Evolutionary conservation across 2,888 invertebrate genomes (phyloP).

Genomic region (Aspidiotus destructor): DNA sequence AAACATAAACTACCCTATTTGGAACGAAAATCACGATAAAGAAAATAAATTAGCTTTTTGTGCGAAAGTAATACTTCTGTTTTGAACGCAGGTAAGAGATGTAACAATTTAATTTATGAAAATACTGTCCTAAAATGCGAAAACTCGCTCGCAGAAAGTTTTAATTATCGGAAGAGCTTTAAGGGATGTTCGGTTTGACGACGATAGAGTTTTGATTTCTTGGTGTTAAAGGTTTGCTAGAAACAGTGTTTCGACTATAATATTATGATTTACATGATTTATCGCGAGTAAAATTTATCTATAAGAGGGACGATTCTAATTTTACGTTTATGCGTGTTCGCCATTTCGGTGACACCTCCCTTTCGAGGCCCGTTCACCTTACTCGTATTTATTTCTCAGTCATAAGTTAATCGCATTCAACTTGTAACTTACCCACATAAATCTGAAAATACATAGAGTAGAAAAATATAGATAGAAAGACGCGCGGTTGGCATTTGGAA

Average conservation of each 20-base stretch:
- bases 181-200: conserved; percentile 3
- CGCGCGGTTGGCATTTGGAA: background rate
- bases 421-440: background rate
- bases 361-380: conserved; percentile 1
- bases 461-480: conserved; percentile 2
- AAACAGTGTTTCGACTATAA: conserved; percentile 5
- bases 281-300: conserved; percentile 26
- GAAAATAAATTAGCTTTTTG: conserved; percentile 1
- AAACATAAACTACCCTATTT: too few species aligned
- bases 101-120: conserved; percentile 4
- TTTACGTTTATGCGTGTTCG: background rate
- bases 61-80: background rate
- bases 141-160: conserved; percentile 16
- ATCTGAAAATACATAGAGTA: background rate
- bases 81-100: conserved; percentile 2
- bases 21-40: conserved; percentile 1
- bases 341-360: background rate
- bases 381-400: background rate
- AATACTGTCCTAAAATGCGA: background rate
- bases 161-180: conserved; percentile 27
- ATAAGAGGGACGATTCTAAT: conserved; percentile 7
- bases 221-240: conserved; percentile 3
- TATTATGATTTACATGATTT: conserved; percentile 30
- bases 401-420: conserved; percentile 16
- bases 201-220: conserved; percentile 28